Percentiles rank a stretch among this genome's conserved stretches.
Evolutionary conservation across 37 sponge, comb jelly and placozoan species (phyloP).

Genomic region (Spongia lamella): DNA sequence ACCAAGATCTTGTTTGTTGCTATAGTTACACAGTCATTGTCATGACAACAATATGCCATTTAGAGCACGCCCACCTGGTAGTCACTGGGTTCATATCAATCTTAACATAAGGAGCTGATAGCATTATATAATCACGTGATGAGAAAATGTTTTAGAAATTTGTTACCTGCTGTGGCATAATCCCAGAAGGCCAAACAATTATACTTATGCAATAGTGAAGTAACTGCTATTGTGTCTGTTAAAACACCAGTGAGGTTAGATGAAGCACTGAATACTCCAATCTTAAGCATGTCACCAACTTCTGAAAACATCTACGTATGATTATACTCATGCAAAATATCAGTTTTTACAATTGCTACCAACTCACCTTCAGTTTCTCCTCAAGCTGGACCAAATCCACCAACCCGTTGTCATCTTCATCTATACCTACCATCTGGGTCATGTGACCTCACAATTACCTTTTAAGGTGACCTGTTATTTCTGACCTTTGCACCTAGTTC

Average conservation of each 20-base stretch:
- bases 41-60: not conserved
- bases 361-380: conserved; percentile 30
- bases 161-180: conserved; percentile 80
- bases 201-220: conserved; percentile 64
- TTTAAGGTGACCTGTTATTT: not conserved
- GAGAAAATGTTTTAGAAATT: not conserved
- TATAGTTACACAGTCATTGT: not conserved
- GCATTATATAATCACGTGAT: not conserved
- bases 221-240: conserved; percentile 61
- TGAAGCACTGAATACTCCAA: conserved; percentile 75
- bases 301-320: no score
- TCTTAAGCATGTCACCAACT: conserved; percentile 3
- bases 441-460: not conserved
- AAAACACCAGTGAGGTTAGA: conserved; percentile 88
- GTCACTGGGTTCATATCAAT: conserved; percentile 78
- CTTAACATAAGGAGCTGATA: conserved; percentile 67
- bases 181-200: conserved; percentile 82
- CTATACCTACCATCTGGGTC: conserved; percentile 57
- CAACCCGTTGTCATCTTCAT: conserved; percentile 29
- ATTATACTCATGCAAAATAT: no score
- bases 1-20: conserved; percentile 35
- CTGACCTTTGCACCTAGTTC: conserved; percentile 74
- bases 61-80: conserved; percentile 18
- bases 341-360: no score
- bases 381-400: conserved; percentile 59